Evolutionary conservation across 2,888 invertebrate species (phyloP).

Genomic region (Cremastinae sp.): DNA sequence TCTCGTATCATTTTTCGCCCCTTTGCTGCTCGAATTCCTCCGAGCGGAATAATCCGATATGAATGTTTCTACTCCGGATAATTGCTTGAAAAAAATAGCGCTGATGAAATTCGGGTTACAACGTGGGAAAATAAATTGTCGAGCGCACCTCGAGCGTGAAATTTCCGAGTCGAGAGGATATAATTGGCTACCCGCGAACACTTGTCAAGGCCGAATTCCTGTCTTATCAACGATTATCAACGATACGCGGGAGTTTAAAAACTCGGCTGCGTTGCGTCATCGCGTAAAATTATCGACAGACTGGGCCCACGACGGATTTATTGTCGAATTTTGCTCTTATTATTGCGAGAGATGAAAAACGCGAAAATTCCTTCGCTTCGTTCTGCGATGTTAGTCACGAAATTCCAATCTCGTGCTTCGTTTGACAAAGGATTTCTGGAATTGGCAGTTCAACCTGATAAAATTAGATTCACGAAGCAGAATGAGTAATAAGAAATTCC

Average conservation of each 20-base stretch:
- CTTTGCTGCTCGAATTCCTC: background rate
- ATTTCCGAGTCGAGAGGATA: background rate
- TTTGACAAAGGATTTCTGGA: background rate
- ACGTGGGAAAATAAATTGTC: too few relatives aligned
- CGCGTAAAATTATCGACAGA: background rate
- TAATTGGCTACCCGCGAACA: constrained; percentile 19
- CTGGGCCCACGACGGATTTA: too few relatives aligned
- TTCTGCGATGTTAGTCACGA: too few relatives aligned
- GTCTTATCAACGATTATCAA: constrained; percentile 50
- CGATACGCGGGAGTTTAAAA: constrained; percentile 27
- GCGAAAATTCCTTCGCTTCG: too few relatives aligned
- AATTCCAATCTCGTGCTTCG: too few relatives aligned
- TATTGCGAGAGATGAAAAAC: too few relatives aligned
- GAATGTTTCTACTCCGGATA: too few relatives aligned
- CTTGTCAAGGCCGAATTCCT: constrained; percentile 44
- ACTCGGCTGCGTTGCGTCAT: background rate
- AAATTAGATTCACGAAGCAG: constrained; percentile 25
- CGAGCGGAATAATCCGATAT: background rate
- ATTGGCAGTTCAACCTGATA: constrained; percentile 3
- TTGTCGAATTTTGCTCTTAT: too few relatives aligned
- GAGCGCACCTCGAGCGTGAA: too few relatives aligned
- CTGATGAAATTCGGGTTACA: too few relatives aligned
- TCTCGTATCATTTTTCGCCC: constrained; percentile 6
- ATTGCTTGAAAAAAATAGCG: too few relatives aligned
- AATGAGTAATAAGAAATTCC: constrained; percentile 15